Evolutionary conservation across 2,888 invertebrate species (phyloP), one percentile per base, ranked within the genome.

Genomic region (Callyntrura sp.): DNA sequence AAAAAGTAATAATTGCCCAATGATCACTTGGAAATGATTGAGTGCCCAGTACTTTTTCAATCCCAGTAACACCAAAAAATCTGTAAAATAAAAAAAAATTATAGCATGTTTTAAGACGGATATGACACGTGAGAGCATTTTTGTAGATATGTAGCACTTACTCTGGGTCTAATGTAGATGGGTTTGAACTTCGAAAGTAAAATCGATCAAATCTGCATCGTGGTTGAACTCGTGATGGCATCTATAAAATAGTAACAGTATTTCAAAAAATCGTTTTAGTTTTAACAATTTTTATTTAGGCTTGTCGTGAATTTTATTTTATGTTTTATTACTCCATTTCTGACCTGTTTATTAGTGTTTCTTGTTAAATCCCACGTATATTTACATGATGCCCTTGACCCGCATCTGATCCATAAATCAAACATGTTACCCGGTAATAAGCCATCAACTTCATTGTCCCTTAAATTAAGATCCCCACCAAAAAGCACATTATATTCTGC

Each of bases 401-500:
- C 96, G 78, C 95, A 95, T 5, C 94, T 93, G 70, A 95, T 94
- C 96, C 96, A 96, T 1, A 96, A 73, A 93, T 96, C 96, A 68
- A 93, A 93, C 57, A 95, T 93, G 25, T 94, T 94, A 0, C 92
- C 87, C 0, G 96, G 95, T 9, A 95, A 65, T 6, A 94, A 94
- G 11, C 95, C 95, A 1, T 94, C 91, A 43, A 96, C 96, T 94
- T 96, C 96, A 91, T 95, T 94, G 93, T 96, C 96, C 60, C 96
- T 94, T 0, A 96, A 93, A 94, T 96, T 96, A 45, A 96, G 93
- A 94, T 96, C 96, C 0, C 96, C 96, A 43, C 95, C 96, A 94
- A 96, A 95, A 68, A 96, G 94, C 0, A 95, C 95, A 60, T 94
- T 94, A 48, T 93, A 92, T n/a, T 94, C 93, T 14, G 92, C 83